Evolutionary conservation across 2,113 vertebrate species (phyloP), one percentile per base, ranked within the genome.

Genomic region (Panthera tigris): DNA sequence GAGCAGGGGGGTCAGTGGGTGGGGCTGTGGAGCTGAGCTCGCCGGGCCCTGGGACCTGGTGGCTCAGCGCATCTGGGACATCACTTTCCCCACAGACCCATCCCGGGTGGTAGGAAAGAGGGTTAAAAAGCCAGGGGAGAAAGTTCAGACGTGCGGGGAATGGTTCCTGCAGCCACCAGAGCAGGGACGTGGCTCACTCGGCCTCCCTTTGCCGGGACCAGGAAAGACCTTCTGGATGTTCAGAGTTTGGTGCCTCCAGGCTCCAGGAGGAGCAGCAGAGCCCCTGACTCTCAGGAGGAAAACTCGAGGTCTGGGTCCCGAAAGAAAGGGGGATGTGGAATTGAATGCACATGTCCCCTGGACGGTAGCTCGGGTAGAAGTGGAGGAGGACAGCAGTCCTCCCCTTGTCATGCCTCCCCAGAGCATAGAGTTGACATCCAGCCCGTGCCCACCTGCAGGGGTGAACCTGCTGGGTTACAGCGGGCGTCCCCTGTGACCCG

Each of bases 401-500:
- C 63, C 23, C 19, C 15, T n/a, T 19, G 7, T 84, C 48, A 6
- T 0, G 63, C 63, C 23, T 36, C 81, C 1, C 9, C 9, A 6
- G 29, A 57, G 23, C 5, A 5, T 10, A 11, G 48, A 13, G 36
- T 3, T 23, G 92, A 29, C 0, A 1, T 4, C 7, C 45, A 25
- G 68, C 68, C 25, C 1, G 63, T 1, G 89, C 21, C 11, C 21
- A 2, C 50, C n/a, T 10, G 9, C 3, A 1, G 3, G 29, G 23
- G 48, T 0, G 7, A 73, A 7, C 15, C 23, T 74, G 48, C 39
- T 1, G 0, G 25, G 4, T 52, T 7, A n/a, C 39, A 15, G 69
- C 3, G 4, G 69, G 2, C 4, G 25, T 8, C 6, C 1, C 4
- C 2, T 7, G 50, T 4, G 16, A 23, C 65, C 2, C 0, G 4